Evolutionary conservation across 2,797 vertebrate species (phyloP).

Genomic region (Fratercula arctica): DNA sequence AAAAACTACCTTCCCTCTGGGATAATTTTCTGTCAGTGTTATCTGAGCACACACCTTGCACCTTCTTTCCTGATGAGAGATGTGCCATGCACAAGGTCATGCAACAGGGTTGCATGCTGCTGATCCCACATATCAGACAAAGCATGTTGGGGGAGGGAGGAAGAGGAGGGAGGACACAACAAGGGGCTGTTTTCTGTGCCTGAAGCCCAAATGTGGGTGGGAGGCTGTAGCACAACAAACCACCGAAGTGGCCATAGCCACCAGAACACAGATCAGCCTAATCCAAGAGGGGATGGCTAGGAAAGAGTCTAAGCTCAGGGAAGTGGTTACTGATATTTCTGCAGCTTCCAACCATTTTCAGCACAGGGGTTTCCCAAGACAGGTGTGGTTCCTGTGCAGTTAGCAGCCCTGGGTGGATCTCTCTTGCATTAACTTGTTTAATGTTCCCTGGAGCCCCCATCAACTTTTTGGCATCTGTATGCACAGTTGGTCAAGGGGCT

Average conservation of each 20-base stretch:
- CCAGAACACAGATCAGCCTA: neutral
- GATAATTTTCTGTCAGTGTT: neutral
- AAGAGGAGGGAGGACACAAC: neutral
- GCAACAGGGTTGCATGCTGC: neutral
- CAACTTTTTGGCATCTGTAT: neutral
- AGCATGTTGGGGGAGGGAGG: rapidly evolving
- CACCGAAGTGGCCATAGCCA: neutral
- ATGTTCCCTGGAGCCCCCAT: neutral
- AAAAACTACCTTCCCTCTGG: neutral
- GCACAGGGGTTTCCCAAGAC: neutral
- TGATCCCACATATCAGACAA: neutral
- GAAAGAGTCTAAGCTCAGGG: neutral
- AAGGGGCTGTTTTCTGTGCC: neutral
- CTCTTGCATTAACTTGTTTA: neutral
- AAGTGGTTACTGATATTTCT: neutral
- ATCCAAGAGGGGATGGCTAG: neutral
- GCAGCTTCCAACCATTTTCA: neutral
- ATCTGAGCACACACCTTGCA: neutral
- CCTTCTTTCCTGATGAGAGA: neutral
- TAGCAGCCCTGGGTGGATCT: neutral
- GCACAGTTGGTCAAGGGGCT: neutral
- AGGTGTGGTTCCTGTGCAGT: neutral
- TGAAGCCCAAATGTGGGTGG: neutral
- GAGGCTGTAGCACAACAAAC: neutral
- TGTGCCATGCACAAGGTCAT: neutral